These are phyloP conservation scores for Strigamia maritima DNA, from an alignment of 2,888 invertebrate species.

Conservation along the genomic window DNA sequence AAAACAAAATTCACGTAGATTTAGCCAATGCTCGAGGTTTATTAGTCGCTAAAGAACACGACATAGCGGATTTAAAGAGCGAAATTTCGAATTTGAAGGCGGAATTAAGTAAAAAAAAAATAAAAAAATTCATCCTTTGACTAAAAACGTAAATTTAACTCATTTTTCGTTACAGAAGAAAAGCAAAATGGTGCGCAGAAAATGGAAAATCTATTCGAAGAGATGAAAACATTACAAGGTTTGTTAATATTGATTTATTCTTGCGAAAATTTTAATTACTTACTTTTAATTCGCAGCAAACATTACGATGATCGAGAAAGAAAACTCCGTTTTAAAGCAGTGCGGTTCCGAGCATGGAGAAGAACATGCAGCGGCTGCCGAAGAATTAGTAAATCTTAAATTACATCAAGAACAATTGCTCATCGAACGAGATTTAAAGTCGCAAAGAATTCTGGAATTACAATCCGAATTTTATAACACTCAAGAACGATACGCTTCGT, in stretches of 20 bases:
- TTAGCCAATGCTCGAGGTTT: not conserved
- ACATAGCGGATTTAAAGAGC: not conserved
- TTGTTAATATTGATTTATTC: not conserved
- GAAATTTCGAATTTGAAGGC: not conserved
- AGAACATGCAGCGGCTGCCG: not conserved
- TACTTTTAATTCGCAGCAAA: not conserved
- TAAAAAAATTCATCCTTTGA: no score
- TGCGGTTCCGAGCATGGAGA: not conserved
- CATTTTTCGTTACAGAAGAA: no score
- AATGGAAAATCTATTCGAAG: not conserved
- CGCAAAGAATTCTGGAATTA: not conserved
- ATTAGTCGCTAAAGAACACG: not conserved
- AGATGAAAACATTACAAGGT: not conserved
- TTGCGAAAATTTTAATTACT: no score
- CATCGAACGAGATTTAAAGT: not conserved
- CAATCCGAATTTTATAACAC: not conserved
- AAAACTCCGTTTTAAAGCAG: not conserved
- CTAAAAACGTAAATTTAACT: no score
- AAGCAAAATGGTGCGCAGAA: no score
- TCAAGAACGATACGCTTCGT: not conserved
- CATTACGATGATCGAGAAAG: not conserved
- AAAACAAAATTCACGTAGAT: slow-evolving; percentile 10
- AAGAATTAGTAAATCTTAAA: not conserved
- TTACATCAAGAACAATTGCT: not conserved
- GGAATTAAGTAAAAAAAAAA: not conserved